These are phyloP conservation scores for Alethe castanea DNA, from an alignment of 2,113 vertebrate species.

Conservation along the genomic window DNA sequence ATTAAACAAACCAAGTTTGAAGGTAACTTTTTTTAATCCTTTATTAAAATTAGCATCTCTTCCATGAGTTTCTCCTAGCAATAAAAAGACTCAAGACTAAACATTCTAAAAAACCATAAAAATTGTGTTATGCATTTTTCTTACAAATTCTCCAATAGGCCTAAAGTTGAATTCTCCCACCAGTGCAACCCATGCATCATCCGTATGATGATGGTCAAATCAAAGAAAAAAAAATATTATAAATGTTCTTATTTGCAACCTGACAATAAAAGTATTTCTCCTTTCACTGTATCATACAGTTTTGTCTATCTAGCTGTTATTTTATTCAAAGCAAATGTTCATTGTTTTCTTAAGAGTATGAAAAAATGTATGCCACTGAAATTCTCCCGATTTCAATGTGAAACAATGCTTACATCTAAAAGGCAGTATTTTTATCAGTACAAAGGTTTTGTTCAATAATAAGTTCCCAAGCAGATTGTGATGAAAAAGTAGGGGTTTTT, in stretches of 20 bases:
- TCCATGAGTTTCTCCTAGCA: not conserved
- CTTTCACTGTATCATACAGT: not conserved
- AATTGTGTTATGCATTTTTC: not conserved
- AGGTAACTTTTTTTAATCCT: not conserved
- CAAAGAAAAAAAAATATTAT: not conserved
- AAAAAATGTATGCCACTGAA: not conserved
- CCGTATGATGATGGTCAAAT: not conserved
- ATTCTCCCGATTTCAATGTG: not conserved
- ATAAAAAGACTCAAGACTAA: not conserved
- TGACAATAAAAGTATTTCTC: not conserved
- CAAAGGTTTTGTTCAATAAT: not conserved
- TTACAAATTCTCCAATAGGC: not conserved
- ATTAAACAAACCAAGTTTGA: not conserved
- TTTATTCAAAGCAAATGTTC: not conserved
- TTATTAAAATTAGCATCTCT: not conserved
- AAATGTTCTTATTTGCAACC: not conserved
- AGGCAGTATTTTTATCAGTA: not conserved
- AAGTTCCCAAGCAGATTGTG: not conserved
- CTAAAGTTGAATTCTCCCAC: not conserved
- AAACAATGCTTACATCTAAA: not conserved
- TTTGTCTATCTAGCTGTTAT: not conserved
- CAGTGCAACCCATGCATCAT: fast-evolving
- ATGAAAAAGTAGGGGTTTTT: not conserved
- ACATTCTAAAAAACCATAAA: not conserved
- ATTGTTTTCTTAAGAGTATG: not conserved